These are phyloP conservation scores for Dissostichus mawsoni DNA, from an alignment of 2,113 vertebrate genomes.

Conservation along the genomic window DNA sequence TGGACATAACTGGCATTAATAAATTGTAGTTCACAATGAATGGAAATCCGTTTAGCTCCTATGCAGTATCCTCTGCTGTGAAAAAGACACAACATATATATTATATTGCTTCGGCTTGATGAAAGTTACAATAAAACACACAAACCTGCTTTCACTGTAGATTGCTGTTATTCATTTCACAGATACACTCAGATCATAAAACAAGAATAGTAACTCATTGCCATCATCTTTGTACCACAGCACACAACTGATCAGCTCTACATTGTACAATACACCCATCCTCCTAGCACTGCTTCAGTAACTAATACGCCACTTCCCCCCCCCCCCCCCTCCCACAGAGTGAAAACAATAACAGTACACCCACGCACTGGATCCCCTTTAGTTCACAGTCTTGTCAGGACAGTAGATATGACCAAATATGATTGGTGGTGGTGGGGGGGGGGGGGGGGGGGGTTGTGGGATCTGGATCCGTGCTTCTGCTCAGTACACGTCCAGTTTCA, in stretches of 20 bases:
- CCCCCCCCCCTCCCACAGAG: conserved; percentile 56
- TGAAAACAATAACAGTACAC: conserved; percentile 79
- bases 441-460: conserved; percentile 48
- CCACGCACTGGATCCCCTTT: conserved; percentile 71
- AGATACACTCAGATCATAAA: conserved; percentile 87
- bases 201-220: conserved; percentile 83
- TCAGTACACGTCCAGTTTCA: conserved; percentile 74
- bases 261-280: conserved; percentile 85
- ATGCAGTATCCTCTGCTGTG: conserved; percentile 6
- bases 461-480: conserved; percentile 67
- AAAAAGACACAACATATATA: not conserved
- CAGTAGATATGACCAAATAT: conserved; percentile 38
- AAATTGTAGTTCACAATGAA: not conserved
- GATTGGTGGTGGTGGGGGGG: conserved; percentile 14
- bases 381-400: conserved; percentile 70
- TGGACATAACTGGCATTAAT: not conserved
- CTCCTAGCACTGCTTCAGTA: conserved; percentile 80
- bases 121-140: conserved; percentile 61
- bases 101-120: not conserved
- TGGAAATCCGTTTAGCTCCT: not conserved
- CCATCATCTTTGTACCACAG: conserved; percentile 79
- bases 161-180: conserved; percentile 87
- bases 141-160: conserved; percentile 76
- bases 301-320: conserved; percentile 70
- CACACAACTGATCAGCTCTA: conserved; percentile 85